Percentiles rank a stretch among this genome's conserved stretches.
Conservation (phyloP, 2,888 invertebrate species). For the Gastrophysa polygoni region DNA sequence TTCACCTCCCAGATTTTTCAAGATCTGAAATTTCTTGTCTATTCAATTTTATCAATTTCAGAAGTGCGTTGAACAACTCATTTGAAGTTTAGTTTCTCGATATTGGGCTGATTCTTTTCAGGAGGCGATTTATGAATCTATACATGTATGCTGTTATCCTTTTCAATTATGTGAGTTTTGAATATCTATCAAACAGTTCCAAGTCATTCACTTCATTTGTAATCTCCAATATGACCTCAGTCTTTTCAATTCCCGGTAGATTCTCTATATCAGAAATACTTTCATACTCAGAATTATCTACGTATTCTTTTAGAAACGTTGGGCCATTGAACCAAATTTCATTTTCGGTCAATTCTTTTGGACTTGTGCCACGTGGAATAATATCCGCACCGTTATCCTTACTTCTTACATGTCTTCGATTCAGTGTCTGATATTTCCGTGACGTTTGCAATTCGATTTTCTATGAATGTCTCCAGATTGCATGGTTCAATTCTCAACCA, state of each 20-base stretch:
- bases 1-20: not conserved
- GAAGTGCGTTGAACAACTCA: no score
- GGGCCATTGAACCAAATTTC: not conserved
- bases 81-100: no score
- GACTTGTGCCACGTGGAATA: not conserved
- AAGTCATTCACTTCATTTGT: no score
- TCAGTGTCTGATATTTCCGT: not conserved
- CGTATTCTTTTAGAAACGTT: not conserved
- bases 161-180: no score
- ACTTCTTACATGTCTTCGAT: conserved; percentile 4
- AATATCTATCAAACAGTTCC: no score
- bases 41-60: not conserved
- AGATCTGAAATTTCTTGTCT: not conserved
- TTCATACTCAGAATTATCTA: not conserved
- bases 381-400: conserved; percentile 10
- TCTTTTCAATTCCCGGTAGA: not conserved
- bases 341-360: not conserved
- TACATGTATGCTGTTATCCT: no score
- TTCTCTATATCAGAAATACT: not conserved
- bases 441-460: conserved; percentile 16
- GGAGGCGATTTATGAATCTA: no score
- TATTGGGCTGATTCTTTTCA: no score
- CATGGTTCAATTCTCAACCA: conserved; percentile 11
- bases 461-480: conserved; percentile 8
- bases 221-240: no score